These are phyloP conservation scores for Valencia hispanica DNA, from an alignment of 2,797 vertebrate genomes.

Conservation along the genomic window DNA sequence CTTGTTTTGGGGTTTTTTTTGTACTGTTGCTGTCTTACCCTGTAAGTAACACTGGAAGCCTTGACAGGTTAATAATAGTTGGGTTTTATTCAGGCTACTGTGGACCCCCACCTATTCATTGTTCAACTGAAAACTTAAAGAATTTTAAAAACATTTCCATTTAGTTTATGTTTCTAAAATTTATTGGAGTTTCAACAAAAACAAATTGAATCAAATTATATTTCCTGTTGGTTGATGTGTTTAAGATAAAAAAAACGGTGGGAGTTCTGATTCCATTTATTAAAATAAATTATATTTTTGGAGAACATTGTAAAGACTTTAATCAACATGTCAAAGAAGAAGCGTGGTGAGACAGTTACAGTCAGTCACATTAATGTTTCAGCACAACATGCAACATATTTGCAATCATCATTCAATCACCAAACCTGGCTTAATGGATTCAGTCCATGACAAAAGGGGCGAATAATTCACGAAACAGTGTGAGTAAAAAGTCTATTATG, in stretches of 20 bases:
- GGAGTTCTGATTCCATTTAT: too few relatives aligned
- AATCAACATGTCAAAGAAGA: background rate
- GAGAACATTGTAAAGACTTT: background rate
- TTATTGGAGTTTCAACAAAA: background rate
- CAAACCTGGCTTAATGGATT: background rate
- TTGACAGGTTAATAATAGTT: too few relatives aligned
- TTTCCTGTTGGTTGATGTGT: too few relatives aligned
- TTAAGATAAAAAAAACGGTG: too few relatives aligned
- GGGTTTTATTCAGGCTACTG: too few relatives aligned
- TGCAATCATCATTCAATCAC: background rate
- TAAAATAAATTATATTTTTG: background rate
- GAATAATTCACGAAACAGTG: background rate
- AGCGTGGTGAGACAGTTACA: background rate
- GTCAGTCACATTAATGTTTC: background rate
- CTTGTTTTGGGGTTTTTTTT: too few relatives aligned
- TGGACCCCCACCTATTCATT: too few relatives aligned
- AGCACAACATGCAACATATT: background rate
- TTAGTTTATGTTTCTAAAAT: background rate
- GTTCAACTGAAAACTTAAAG: background rate
- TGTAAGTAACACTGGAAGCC: too few relatives aligned
- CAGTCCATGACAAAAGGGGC: background rate
- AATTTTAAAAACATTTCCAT: background rate
- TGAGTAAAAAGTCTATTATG: background rate
- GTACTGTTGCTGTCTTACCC: too few relatives aligned
- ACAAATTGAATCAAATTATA: too few relatives aligned